Percentiles rank a stretch among this genome's conserved stretches.
Conservation (phyloP, 2,113 vertebrate species). For the Pteronura brasiliensis region DNA sequence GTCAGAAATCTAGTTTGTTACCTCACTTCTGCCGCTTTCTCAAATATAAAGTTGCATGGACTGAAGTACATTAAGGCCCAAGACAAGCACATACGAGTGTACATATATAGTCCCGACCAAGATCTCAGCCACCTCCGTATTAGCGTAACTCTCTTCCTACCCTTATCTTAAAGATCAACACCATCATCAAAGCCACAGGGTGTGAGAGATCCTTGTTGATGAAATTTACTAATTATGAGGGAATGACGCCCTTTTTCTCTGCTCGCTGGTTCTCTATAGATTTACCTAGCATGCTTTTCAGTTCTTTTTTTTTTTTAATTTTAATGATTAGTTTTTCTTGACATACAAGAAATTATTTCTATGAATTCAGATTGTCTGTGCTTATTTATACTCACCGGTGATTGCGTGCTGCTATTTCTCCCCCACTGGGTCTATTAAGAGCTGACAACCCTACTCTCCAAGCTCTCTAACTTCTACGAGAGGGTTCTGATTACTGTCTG, state of each 20-base stretch:
- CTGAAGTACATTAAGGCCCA: not conserved
- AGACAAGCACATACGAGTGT: not conserved
- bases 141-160: not conserved
- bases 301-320: not conserved
- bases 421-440: not conserved
- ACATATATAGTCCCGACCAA: not conserved
- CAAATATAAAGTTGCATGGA: not conserved
- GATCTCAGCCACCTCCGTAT: not conserved
- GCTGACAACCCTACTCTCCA: not conserved
- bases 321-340: not conserved
- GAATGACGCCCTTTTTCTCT: not conserved
- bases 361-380: not conserved
- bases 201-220: not conserved
- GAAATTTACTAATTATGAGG: not conserved
- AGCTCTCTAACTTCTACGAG: not conserved
- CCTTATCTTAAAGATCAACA: not conserved
- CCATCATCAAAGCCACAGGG: not conserved
- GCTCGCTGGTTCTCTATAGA: not conserved
- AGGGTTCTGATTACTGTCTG: not conserved
- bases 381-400: not conserved
- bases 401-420: not conserved
- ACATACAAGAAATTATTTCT: not conserved
- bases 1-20: not conserved
- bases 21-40: not conserved
- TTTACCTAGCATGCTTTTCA: not conserved